Conservation (phyloP, 1,140 invertebrate species). For the Microplitis demolitor region DNA sequence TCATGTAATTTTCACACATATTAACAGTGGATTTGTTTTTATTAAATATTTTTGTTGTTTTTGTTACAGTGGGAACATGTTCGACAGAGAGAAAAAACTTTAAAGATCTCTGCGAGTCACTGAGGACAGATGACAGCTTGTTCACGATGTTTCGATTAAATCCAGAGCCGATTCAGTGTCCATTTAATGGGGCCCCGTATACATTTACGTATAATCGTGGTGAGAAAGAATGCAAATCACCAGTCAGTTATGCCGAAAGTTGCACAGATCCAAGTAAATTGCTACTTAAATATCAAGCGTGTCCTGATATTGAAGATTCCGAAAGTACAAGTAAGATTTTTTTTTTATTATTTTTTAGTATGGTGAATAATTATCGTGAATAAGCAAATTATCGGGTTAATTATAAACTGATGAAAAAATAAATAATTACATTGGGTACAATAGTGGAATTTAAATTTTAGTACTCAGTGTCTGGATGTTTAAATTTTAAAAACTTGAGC, state of each 20-base stretch:
- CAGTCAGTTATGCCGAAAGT: constrained; percentile 67
- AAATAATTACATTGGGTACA: neutral
- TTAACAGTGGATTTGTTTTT: too few relatives aligned
- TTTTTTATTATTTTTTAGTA: too few relatives aligned
- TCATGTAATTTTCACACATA: too few relatives aligned
- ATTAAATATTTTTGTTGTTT: neutral
- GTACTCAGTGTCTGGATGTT: neutral
- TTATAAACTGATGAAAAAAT: neutral
- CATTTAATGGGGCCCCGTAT: constrained; percentile 76
- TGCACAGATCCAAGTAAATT: constrained; percentile 69
- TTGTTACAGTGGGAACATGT: constrained; percentile 26
- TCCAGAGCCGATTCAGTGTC: constrained; percentile 71
- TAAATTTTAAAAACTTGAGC: neutral
- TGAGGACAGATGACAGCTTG: constrained; percentile 73
- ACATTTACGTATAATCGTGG: constrained; percentile 79
- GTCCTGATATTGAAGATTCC: constrained; percentile 66
- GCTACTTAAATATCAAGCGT: constrained; percentile 70
- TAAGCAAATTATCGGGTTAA: too few relatives aligned
- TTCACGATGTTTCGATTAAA: constrained; percentile 76
- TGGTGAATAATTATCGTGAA: neutral
- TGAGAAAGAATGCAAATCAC: constrained; percentile 65
- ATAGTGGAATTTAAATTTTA: neutral
- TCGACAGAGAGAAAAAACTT: constrained; percentile 41
- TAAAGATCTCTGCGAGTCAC: constrained; percentile 68
- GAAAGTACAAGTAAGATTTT: constrained; percentile 59